Evolutionary conservation across 2,888 invertebrate species (phyloP).

Genomic region (Bruchidius siliquastri): DNA sequence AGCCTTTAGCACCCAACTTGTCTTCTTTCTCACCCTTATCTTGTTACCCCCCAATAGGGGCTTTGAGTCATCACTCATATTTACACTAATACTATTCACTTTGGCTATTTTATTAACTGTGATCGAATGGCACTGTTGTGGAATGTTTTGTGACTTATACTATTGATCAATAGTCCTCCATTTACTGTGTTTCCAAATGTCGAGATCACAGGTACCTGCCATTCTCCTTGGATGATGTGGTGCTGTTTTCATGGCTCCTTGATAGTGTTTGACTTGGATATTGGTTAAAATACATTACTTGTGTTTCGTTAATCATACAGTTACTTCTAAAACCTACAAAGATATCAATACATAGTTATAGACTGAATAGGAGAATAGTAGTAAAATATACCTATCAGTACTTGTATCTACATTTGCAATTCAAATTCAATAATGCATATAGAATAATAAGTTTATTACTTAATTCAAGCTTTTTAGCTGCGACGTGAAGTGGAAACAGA

Average conservation of each 20-base stretch:
- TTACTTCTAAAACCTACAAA: conserved; percentile 8
- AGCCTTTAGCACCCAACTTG: conserved; percentile 60
- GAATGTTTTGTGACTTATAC: conserved; percentile 11
- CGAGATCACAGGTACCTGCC: conserved; percentile 46
- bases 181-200: conserved; percentile 78
- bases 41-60: conserved; percentile 28
- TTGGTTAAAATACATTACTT: conserved; percentile 36
- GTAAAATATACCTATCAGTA: conserved; percentile 4
- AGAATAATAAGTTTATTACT: conserved; percentile 18
- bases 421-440: conserved; percentile 9
- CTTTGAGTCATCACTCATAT: conserved; percentile 32
- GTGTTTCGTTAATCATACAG: conserved; percentile 5
- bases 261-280: neutral
- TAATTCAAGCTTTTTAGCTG: conserved; percentile 17
- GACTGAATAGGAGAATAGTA: neutral
- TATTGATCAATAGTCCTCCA: conserved; percentile 61
- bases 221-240: conserved; percentile 18
- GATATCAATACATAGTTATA: neutral
- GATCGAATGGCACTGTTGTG: conserved; percentile 26
- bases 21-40: conserved; percentile 24
- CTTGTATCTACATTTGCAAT: conserved; percentile 13
- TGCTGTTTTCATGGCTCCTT: neutral
- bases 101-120: conserved; percentile 20
- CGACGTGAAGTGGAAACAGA: conserved; percentile 30
- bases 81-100: conserved; percentile 19